Conservation (phyloP, 1,140 invertebrate species). For the Drosophila baimaii region DNA sequence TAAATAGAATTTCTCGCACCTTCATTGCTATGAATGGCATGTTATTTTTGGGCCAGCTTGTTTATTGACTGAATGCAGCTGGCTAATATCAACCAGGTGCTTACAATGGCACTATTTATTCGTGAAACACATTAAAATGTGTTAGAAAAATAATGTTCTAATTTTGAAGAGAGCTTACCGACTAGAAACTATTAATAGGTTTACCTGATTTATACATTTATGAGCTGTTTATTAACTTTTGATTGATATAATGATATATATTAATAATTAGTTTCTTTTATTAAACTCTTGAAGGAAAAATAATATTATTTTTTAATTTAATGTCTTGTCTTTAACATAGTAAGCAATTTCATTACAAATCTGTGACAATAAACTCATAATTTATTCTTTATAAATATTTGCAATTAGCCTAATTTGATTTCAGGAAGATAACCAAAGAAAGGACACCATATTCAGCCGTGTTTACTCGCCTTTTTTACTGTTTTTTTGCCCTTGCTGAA, state of each 20-base stretch:
- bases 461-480: too few relatives aligned
- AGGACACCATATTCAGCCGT: too few relatives aligned
- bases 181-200: not conserved
- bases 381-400: not conserved
- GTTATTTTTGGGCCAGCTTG: constrained; percentile 5
- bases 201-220: not conserved
- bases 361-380: not conserved
- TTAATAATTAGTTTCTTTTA: not conserved
- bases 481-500: not conserved
- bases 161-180: too few relatives aligned
- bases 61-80: constrained; percentile 10
- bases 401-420: not conserved
- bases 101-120: not conserved
- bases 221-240: not conserved
- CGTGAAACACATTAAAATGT: too few relatives aligned
- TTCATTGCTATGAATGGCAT: constrained; percentile 22
- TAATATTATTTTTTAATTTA: too few relatives aligned
- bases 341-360: not conserved
- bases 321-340: too few relatives aligned
- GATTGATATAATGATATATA: not conserved
- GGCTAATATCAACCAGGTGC: not conserved
- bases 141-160: too few relatives aligned
- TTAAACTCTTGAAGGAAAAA: not conserved
- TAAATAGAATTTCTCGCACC: constrained; percentile 61
- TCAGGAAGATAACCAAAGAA: not conserved